Conservation (phyloP, 1,140 invertebrate species). For the Pseudomyrmex pallidus region DNA sequence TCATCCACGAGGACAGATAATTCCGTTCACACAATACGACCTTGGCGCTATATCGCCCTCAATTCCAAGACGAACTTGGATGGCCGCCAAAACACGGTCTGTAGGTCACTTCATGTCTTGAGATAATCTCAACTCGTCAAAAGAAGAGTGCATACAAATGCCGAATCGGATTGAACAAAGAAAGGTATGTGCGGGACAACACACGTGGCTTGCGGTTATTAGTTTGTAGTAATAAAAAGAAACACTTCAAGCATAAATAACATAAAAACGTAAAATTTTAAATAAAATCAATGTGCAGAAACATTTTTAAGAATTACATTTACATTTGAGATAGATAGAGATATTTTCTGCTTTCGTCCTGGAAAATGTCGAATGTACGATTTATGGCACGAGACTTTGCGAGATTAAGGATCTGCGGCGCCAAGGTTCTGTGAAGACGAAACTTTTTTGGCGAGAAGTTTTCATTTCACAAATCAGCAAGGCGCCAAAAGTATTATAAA, state of each 20-base stretch:
- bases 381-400: conserved; percentile 29
- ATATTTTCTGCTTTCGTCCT: conserved; percentile 25
- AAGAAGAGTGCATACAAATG: conserved; percentile 47
- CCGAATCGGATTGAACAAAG: not conserved
- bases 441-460: conserved; percentile 46
- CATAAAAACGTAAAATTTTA: conserved; percentile 21
- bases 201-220: not conserved
- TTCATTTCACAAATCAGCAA: conserved; percentile 34
- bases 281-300: not conserved
- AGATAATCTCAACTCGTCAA: conserved; percentile 69
- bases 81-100: conserved; percentile 79
- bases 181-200: not conserved
- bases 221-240: conserved; percentile 13
- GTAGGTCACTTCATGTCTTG: conserved; percentile 79
- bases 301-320: not conserved
- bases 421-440: conserved; percentile 25
- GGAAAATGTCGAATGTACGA: conserved; percentile 24
- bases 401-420: conserved; percentile 40
- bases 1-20: conserved; percentile 81
- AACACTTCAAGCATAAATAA: not conserved
- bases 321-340: conserved; percentile 4
- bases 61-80: conserved; percentile 83
- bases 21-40: conserved; percentile 81
- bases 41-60: conserved; percentile 80
- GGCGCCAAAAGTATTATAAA: conserved; percentile 16